A percentile compares a stretch with the other conserved stretches of the same genome.
Evolutionary conservation across 2,113 vertebrate genomes (phyloP).

Genomic region (Galbula dea): DNA sequence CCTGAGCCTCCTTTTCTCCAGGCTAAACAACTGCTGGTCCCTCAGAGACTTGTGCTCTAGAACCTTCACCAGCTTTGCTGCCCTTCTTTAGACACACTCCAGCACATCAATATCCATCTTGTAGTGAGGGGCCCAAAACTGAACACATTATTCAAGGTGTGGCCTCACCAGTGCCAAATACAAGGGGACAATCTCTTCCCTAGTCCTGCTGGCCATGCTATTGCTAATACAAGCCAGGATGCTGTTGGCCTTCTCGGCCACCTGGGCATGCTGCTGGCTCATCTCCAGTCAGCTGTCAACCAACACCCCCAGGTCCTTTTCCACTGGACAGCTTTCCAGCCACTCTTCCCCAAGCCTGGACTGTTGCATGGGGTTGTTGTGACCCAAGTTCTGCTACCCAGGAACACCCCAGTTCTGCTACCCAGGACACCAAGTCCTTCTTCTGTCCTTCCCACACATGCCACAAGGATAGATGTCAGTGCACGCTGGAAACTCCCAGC

Average conservation of each 20-base stretch:
- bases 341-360: not conserved
- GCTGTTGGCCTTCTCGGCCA: too few relatives aligned
- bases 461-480: not conserved
- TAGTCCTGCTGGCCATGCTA: too few relatives aligned
- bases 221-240: too few relatives aligned
- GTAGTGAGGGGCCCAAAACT: not conserved
- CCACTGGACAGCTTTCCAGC: too few relatives aligned
- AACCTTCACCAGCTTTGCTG: not conserved
- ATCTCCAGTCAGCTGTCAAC: too few relatives aligned
- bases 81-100: not conserved
- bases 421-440: not conserved
- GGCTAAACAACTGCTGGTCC: too few relatives aligned
- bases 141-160: not conserved
- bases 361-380: not conserved
- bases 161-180: not conserved
- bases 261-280: too few relatives aligned
- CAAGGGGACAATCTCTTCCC: not conserved
- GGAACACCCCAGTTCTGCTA: not conserved
- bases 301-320: too few relatives aligned
- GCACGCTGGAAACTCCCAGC: not conserved
- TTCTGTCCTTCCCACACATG: not conserved
- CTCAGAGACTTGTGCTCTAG: too few relatives aligned
- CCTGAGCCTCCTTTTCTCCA: too few relatives aligned
- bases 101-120: not conserved
- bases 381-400: not conserved